These are phyloP conservation scores for Lysandra bellargus DNA, from an alignment of 2,888 invertebrate species.

Conservation along the genomic window DNA sequence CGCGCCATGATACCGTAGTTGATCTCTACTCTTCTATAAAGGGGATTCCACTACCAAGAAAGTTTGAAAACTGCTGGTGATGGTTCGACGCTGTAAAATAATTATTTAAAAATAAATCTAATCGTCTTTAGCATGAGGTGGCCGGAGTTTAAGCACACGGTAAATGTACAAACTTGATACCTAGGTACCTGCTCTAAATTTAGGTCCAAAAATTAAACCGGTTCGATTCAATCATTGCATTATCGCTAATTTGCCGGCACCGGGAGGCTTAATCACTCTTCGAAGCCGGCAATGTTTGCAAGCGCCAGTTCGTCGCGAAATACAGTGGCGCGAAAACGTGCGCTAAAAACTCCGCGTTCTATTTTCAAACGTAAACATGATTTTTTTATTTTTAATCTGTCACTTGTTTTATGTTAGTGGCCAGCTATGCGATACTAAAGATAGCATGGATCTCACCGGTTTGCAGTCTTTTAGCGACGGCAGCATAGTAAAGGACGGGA, in stretches of 20 bases:
- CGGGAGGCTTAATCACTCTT: not conserved
- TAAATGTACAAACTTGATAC: no score
- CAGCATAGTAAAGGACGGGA: constrained; percentile 47
- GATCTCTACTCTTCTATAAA: no score
- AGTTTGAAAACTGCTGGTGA: no score
- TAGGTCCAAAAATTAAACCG: not conserved
- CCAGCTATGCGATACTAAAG: constrained; percentile 50
- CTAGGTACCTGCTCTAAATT: not conserved
- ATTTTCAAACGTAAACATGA: constrained; percentile 43
- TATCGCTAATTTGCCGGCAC: not conserved
- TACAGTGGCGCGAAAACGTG: constrained; percentile 27
- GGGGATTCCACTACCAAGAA: no score
- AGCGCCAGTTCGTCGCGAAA: not conserved
- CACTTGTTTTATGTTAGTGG: constrained; percentile 43
- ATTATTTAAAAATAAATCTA: no score
- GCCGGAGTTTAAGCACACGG: no score
- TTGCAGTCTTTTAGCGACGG: constrained; percentile 45
- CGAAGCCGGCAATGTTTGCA: not conserved
- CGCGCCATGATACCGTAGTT: no score
- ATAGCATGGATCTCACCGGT: constrained; percentile 56
- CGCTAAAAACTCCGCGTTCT: constrained; percentile 20
- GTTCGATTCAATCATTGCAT: not conserved
- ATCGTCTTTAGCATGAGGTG: no score
- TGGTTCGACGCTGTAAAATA: no score
- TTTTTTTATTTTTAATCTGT: constrained; percentile 44